These are phyloP conservation scores for Thumatha senex DNA, from an alignment of 2,888 invertebrate species.

Conservation along the genomic window DNA sequence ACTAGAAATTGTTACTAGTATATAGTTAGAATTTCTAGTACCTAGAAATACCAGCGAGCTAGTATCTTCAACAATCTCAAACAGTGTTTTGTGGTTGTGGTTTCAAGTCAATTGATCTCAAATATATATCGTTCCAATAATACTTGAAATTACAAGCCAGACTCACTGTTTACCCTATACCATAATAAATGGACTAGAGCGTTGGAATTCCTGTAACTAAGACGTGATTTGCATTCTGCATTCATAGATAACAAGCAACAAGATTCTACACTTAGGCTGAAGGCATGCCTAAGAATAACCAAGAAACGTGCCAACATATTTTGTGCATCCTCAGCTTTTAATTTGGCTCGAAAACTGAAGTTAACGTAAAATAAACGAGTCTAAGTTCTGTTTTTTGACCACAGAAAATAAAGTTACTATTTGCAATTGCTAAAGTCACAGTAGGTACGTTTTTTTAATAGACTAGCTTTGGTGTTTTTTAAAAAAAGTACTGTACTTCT, in stretches of 20 bases:
- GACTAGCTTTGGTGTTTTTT: too few relatives aligned
- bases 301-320: constrained; percentile 56
- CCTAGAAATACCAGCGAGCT: background rate
- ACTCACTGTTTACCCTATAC: constrained; percentile 46
- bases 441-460: too few relatives aligned
- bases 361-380: constrained; percentile 18
- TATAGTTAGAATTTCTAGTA: too few relatives aligned
- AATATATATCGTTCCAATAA: constrained; percentile 36
- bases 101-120: constrained; percentile 22
- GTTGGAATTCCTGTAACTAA: constrained; percentile 46
- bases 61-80: background rate
- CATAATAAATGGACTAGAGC: constrained; percentile 51
- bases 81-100: background rate
- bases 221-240: constrained; percentile 61
- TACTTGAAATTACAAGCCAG: constrained; percentile 41
- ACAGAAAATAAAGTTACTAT: background rate
- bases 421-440: background rate
- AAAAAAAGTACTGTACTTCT: too few relatives aligned
- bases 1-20: too few relatives aligned
- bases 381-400: constrained; percentile 27
- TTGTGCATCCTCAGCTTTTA: constrained; percentile 50
- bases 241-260: constrained; percentile 43
- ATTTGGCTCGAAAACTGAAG: constrained; percentile 42
- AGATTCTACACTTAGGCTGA: constrained; percentile 40
- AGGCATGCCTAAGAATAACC: constrained; percentile 25